Percentiles rank a stretch among this genome's conserved stretches.
phyloP scores from a whole-genome alignment of 2,797 vertebrate genomes.

The Sebastes melanostomus region DNA sequence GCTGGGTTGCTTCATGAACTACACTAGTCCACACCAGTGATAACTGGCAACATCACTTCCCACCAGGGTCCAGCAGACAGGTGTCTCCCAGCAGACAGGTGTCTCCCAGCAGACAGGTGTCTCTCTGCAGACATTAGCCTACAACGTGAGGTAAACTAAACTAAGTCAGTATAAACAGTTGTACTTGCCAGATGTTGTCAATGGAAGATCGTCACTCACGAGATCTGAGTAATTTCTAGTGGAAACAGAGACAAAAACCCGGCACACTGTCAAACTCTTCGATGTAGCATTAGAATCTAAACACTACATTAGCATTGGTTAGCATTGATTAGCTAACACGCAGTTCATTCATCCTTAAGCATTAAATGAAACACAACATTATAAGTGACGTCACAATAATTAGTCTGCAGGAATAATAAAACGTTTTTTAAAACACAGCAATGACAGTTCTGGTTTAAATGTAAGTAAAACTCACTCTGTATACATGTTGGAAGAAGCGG shows the following conservation, averaged over 20 bases:
- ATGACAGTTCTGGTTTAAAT: background rate
- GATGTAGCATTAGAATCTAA: background rate
- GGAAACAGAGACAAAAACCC: conserved; percentile 45
- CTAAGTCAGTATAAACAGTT: background rate
- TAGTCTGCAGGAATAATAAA: background rate
- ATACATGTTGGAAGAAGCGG: conserved; percentile 16
- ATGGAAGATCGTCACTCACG: conserved; percentile 33
- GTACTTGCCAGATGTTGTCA: conserved; percentile 68
- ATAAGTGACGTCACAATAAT: background rate
- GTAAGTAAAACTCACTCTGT: conserved; percentile 35
- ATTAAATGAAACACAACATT: background rate
- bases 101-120: no score
- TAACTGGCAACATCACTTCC: background rate
- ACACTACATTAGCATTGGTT: background rate
- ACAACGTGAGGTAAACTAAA: background rate
- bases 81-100: background rate
- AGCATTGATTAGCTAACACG: background rate
- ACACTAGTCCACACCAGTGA: background rate
- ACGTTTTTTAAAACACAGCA: background rate
- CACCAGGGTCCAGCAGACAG: background rate
- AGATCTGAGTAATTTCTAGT: conserved; percentile 45
- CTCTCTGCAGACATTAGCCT: background rate
- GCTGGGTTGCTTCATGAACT: background rate
- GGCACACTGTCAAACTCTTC: conserved; percentile 12
- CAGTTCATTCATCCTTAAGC: background rate